A percentile compares a stretch with the other conserved stretches of the same genome.
These are phyloP conservation scores for Muscicapa adusta DNA, from an alignment of 2,113 vertebrate species.

Conservation along the genomic window DNA sequence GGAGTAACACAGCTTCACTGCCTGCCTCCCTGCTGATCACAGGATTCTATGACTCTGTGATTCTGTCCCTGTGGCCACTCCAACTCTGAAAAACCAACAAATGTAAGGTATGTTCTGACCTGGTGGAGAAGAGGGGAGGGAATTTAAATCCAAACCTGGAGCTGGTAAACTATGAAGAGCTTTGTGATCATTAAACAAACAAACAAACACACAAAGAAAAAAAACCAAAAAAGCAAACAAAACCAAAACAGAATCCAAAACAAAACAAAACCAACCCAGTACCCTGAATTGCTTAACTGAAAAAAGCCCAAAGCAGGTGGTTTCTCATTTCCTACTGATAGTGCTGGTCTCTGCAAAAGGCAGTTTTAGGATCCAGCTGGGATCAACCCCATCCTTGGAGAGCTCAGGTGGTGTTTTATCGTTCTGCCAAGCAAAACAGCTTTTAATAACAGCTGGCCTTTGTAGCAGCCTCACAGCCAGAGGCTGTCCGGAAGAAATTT, in stretches of 20 bases:
- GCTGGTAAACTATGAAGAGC: background rate
- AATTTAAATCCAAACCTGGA: background rate
- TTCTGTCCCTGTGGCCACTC: background rate
- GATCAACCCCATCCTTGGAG: background rate
- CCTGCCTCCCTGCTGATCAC: background rate
- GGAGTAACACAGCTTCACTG: background rate
- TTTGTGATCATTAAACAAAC: background rate
- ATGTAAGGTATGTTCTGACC: background rate
- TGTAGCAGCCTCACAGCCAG: background rate
- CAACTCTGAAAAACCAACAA: background rate
- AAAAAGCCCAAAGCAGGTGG: background rate
- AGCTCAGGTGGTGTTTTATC: background rate
- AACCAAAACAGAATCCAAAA: background rate
- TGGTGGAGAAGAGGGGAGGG: background rate
- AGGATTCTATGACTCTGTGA: background rate
- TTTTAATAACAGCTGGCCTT: background rate
- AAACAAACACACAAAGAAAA: background rate
- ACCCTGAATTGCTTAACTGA: accelerated
- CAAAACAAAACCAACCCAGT: background rate
- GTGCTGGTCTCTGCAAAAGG: background rate
- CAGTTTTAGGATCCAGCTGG: background rate
- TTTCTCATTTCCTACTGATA: background rate
- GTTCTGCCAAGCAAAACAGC: background rate
- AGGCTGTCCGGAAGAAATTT: background rate
- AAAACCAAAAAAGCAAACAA: background rate